Evolutionary conservation across 2,797 vertebrate genomes (phyloP).

Genomic region (Gambusia yucatana): DNA sequence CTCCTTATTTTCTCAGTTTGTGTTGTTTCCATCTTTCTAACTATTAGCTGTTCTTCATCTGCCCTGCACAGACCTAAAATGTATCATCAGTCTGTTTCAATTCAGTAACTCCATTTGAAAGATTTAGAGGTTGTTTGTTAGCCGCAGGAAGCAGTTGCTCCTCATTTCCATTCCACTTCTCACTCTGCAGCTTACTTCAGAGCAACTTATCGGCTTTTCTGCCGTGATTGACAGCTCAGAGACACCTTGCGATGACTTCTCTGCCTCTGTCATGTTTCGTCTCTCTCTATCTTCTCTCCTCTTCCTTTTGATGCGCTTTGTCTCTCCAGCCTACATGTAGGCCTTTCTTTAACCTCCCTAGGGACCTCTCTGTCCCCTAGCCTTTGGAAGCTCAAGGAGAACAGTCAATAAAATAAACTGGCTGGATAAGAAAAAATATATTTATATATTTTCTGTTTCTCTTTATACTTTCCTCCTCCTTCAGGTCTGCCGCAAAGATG

Average conservation of each 20-base stretch:
- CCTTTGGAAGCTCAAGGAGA: constrained; percentile 41
- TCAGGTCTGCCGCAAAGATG: constrained; percentile 45
- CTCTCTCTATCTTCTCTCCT: constrained; percentile 45
- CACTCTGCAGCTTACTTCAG: constrained; percentile 42
- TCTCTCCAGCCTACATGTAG: constrained; percentile 56
- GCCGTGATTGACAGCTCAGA: constrained; percentile 66
- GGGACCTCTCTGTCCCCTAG: constrained; percentile 46
- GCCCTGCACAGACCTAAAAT: constrained; percentile 11
- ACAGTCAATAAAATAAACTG: constrained; percentile 33
- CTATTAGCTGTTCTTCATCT: constrained; percentile 13
- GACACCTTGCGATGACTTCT: constrained; percentile 63
- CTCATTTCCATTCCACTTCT: constrained; percentile 53
- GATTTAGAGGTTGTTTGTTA: constrained; percentile 42
- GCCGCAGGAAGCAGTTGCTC: constrained; percentile 28
- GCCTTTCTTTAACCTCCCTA: constrained; percentile 58
- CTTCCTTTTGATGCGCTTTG: constrained; percentile 61
- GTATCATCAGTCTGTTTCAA: constrained; percentile 16
- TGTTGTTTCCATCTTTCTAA: neutral
- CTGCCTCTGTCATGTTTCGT: constrained; percentile 65
- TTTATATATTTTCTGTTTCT: constrained; percentile 21
- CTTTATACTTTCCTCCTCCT: constrained; percentile 34
- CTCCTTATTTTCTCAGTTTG: constrained; percentile 1
- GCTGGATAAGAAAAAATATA: constrained; percentile 20
- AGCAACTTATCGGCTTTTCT: constrained; percentile 29
- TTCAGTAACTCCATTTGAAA: constrained; percentile 23